phyloP scores from a whole-genome alignment of 2,888 invertebrate genomes.

The Gymnoscelis rufifasciata region DNA sequence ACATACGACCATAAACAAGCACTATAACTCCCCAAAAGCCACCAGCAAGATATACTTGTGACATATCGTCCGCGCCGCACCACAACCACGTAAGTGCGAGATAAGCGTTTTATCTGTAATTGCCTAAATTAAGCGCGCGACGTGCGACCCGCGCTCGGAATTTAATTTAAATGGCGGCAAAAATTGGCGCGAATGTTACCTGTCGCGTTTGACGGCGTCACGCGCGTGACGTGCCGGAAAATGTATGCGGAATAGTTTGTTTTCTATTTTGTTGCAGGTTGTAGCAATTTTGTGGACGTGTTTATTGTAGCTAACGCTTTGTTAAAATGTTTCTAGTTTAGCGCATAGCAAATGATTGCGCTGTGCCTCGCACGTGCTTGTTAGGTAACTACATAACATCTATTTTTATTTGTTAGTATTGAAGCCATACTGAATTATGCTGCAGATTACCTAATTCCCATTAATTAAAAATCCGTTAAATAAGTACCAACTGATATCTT shows the following conservation, averaged over 20 bases:
- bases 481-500: too few relatives aligned
- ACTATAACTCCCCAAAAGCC: neutral
- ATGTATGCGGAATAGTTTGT: conserved; percentile 27
- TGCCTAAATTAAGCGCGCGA: conserved; percentile 59
- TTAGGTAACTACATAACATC: too few relatives aligned
- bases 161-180: conserved; percentile 73
- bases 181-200: conserved; percentile 64
- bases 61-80: conserved; percentile 20
- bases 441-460: too few relatives aligned
- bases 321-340: neutral
- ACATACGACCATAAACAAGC: neutral
- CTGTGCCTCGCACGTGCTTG: too few relatives aligned
- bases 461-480: too few relatives aligned
- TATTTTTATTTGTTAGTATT: too few relatives aligned
- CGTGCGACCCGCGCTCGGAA: conserved; percentile 43
- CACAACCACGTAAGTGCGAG: conserved; percentile 47
- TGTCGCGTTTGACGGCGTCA: conserved; percentile 50
- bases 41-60: conserved; percentile 12
- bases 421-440: too few relatives aligned
- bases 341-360: too few relatives aligned
- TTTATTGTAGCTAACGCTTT: neutral
- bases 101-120: conserved; percentile 61
- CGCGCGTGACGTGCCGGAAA: conserved; percentile 34
- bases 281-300: neutral
- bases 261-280: conserved; percentile 10